Conservation (phyloP, 64 coral and sea anemone genomes). For the Anthopleura sola region DNA sequence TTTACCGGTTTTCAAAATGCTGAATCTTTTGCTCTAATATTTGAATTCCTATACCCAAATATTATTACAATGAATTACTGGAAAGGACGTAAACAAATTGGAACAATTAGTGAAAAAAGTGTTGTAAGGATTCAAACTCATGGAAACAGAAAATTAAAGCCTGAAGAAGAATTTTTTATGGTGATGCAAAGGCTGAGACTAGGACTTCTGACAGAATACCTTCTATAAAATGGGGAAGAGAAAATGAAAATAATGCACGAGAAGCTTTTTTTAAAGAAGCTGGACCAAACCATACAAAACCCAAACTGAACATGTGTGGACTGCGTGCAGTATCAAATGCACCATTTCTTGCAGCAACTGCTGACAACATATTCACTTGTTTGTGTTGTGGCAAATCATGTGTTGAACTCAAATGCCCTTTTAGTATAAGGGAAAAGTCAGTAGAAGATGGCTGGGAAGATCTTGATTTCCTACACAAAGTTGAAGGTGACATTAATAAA, state of each 20-base stretch:
- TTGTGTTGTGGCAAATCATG: conserved; percentile 7
- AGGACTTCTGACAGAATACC: conserved; percentile 34
- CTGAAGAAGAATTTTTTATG: conserved; percentile 45
- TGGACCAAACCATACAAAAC: background rate
- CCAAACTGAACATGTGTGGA: conserved; percentile 7
- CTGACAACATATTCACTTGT: conserved; percentile 32
- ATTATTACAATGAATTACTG: conserved; percentile 43
- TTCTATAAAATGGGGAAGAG: background rate
- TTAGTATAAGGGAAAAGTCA: conserved; percentile 4
- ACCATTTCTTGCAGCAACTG: conserved; percentile 33
- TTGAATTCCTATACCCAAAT: conserved; percentile 20
- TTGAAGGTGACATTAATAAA: conserved; percentile 19
- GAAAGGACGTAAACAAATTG: conserved; percentile 12
- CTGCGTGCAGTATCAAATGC: conserved; percentile 8
- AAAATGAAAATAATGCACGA: background rate
- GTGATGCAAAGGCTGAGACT: conserved; percentile 26
- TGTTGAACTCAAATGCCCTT: conserved; percentile 40
- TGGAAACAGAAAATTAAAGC: conserved; percentile 12
- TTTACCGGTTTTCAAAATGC: conserved; percentile 31
- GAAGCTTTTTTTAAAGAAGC: background rate
- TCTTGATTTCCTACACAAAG: conserved; percentile 37
- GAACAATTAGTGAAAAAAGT: conserved; percentile 22
- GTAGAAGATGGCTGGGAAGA: background rate
- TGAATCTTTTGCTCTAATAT: conserved; percentile 24
- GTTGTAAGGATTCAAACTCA: background rate